phyloP scores from a whole-genome alignment of 2,797 vertebrate genomes.

The Dermochelys coriacea region DNA sequence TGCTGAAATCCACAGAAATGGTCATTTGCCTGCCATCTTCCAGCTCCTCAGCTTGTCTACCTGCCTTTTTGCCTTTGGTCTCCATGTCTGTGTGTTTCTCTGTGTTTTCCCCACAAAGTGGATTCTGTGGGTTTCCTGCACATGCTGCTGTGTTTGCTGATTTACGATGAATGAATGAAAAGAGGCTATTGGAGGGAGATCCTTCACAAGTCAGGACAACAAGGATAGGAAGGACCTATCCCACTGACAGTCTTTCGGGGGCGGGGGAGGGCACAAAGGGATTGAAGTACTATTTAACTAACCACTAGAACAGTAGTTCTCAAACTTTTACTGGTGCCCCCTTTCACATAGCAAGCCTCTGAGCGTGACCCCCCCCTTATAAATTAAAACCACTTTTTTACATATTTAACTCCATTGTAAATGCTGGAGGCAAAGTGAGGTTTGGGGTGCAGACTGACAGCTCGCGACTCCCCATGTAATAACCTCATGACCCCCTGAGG shows the following conservation, averaged over 20 bases:
- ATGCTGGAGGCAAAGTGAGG: too few species aligned
- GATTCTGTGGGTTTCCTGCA: not conserved
- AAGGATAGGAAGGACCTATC: not conserved
- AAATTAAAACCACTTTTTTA: too few species aligned
- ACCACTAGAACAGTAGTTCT: not conserved
- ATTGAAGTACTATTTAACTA: constrained; percentile 32
- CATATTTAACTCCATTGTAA: too few species aligned
- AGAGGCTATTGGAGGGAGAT: not conserved
- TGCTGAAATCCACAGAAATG: not conserved
- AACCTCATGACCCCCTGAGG: too few species aligned
- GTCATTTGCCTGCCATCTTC: not conserved
- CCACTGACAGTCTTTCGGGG: not conserved
- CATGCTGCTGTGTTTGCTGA: accelerated
- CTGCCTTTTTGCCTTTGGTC: not conserved
- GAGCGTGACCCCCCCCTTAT: too few species aligned
- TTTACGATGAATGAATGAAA: not conserved
- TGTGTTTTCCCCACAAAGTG: not conserved
- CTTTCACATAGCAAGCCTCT: too few species aligned
- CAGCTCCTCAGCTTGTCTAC: not conserved
- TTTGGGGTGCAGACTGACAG: too few species aligned
- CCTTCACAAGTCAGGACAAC: not conserved
- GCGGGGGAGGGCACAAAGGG: not conserved
- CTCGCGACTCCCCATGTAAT: too few species aligned
- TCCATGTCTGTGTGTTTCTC: not conserved
- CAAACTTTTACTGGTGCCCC: too few species aligned